phyloP scores from a whole-genome alignment of 2,888 invertebrate genomes.

The Pristionchus exspectatus region DNA sequence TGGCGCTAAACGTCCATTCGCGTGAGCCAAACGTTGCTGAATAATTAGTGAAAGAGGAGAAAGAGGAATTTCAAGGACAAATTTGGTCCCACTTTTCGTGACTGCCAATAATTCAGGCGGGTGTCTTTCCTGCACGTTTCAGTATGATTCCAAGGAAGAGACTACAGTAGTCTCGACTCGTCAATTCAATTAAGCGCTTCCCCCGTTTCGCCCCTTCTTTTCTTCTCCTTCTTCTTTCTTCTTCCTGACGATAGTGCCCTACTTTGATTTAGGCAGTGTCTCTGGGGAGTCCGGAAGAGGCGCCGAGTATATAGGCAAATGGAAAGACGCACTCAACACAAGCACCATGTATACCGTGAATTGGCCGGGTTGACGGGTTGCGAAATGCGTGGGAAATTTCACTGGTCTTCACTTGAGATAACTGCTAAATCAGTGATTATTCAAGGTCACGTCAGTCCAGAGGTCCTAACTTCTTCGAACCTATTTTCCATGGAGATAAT shows the following conservation, averaged over 20 bases:
- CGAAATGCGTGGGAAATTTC: not conserved
- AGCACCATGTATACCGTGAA: not conserved
- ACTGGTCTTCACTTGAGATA: too few relatives aligned
- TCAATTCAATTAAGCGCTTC: slow-evolving; percentile 42
- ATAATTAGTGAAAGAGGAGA: slow-evolving; percentile 29
- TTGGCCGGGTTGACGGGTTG: not conserved
- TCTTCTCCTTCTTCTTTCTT: slow-evolving; percentile 44
- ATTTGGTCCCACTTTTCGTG: slow-evolving; percentile 31
- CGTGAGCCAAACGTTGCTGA: slow-evolving; percentile 35
- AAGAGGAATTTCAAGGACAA: not conserved
- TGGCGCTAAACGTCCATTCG: not conserved
- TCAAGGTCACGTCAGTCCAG: too few relatives aligned
- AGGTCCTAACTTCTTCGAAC: too few relatives aligned
- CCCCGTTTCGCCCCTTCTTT: not conserved
- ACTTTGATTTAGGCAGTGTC: slow-evolving; percentile 35
- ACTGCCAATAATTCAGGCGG: slow-evolving; percentile 45
- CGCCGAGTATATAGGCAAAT: not conserved
- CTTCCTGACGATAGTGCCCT: slow-evolving; percentile 23
- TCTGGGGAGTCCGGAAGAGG: not conserved
- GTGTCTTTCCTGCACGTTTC: not conserved
- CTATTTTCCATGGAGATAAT: not conserved
- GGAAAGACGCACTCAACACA: not conserved
- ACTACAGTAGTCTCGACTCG: slow-evolving; percentile 24
- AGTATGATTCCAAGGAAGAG: not conserved
- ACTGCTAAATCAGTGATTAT: too few relatives aligned